Evolutionary conservation across 2,888 invertebrate genomes (phyloP), one percentile per base, ranked within the genome.

Genomic region (Salpingus planirostris): DNA sequence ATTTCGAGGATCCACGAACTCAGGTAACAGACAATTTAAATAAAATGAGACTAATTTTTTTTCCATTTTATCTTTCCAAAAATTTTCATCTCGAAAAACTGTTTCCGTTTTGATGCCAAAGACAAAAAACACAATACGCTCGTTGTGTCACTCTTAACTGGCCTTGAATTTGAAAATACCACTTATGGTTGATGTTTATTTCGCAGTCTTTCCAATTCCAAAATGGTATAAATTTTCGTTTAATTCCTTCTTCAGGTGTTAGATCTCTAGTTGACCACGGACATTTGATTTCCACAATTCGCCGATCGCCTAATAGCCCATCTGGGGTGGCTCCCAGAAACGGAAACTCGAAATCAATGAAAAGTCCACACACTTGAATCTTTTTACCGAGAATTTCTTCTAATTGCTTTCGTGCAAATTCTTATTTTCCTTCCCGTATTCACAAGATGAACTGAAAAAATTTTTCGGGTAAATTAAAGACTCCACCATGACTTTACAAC

Each of bases 81-180:
- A 18, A 18, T 18, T 8, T 7, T 18, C 18, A 18, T 18, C 18
- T 8, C 18, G 6, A 18, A 18, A 18, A 8, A 18, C 8, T 18
- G 8, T 8, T 8, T 18, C 18, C 6, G 8, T 7, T 18, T 18
- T 18, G 6, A 18, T 18, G 6, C 18, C 18, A 18, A 6, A 8
- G 6, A 18, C 6, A 6, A 18, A 18, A 18, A 18, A 7, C 6
- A 18, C 18, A 18, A 18, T 18, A 18, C 8, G 18, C 6, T 7
- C 18, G 18, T 7, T 18, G 6, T 8, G 18, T 18, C 6, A 18
- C 8, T 18, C 18, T 18, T 18, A 38, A 13, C 8, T 38, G 38
- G n/a, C 38, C 38, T 15, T 38, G 38, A 11, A 38, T 13, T 13
- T 38, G 38, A 27, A 33, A 33, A 14, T 30, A 38, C 29, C 30